A percentile compares a stretch with the other conserved stretches of the same genome.
Conservation (phyloP, 2,888 invertebrate genomes). For the Calameuta pallipes region DNA sequence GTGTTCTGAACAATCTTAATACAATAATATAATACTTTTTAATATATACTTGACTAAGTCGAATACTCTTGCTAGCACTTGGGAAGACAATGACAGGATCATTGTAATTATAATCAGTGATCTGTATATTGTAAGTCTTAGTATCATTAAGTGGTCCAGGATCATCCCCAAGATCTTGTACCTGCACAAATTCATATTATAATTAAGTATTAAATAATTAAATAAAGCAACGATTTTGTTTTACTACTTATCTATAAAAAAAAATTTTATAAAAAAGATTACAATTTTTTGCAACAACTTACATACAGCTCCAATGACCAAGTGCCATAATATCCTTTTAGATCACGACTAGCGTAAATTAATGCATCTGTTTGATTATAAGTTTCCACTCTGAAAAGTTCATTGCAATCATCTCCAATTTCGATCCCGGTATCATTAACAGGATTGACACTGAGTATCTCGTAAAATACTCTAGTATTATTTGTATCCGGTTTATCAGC, state of each 20-base stretch:
- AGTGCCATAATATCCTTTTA: constrained; percentile 71
- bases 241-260: neutral
- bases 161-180: constrained; percentile 70
- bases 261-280: neutral
- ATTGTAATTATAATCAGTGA: constrained; percentile 72
- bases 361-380: constrained; percentile 66
- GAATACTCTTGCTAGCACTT: constrained; percentile 21
- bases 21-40: neutral
- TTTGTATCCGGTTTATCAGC: constrained; percentile 69
- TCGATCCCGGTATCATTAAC: constrained; percentile 16
- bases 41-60: constrained; percentile 29
- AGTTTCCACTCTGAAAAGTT: constrained; percentile 34
- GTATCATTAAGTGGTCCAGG: constrained; percentile 59
- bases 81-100: constrained; percentile 71
- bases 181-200: constrained; percentile 59
- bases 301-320: constrained; percentile 70
- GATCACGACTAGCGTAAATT: constrained; percentile 60
- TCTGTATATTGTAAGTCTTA: constrained; percentile 64
- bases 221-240: neutral
- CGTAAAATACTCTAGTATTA: constrained; percentile 70
- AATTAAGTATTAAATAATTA: neutral
- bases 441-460: constrained; percentile 60
- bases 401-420: constrained; percentile 22
- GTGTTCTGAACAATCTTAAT: constrained; percentile 12
- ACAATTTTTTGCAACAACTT: constrained; percentile 38